Evolutionary conservation across 2,888 invertebrate genomes (phyloP), one percentile per base, ranked within the genome.

Genomic region (Drosophila lutescens): DNA sequence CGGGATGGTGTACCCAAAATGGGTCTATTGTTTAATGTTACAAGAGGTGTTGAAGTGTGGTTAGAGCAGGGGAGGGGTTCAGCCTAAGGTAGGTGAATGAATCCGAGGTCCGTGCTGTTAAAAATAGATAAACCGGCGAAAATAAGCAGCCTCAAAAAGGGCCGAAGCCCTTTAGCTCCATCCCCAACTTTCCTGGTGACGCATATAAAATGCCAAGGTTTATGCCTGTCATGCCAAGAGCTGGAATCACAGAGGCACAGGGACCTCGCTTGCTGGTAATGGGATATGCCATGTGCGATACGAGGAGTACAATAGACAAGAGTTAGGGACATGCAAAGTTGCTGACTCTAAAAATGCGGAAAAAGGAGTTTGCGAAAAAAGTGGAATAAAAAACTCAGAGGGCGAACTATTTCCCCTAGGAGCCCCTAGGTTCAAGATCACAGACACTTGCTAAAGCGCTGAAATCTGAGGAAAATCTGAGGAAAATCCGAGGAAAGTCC

Each of bases 141-240:
- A 86, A 79, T 85, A 86, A 57, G 30, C 55, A 67, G 57, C 26
- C 7, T 17, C 40, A 17, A 17, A 49, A 15, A 5, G 13, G 17
- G 26, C 12, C 12, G 13, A 30, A 36, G 7, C 13, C 7, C 4
- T 6, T 30, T 15, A 2, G 10, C 10, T 4, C 13, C 13, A 4
- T 15, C 3, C 17, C 41, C 17, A 41, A 9, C 10, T 41, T 41
- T 41, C 15, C 26, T 23, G 17, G 59, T 61, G 30, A 30, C 30
- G 70, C 77, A 71, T 68, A 73, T 69, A 76, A 79, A 83, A 83
- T 79, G 75, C 53, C 79, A 83, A 76, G 77, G 79, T 80, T 83
- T 68, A 80, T 71, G 82, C 58, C 63, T 34, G 51, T 65, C 44
- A 66, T 54, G 71, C 54, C 70, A 74, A 54, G 49, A 68, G 51